phyloP scores from a whole-genome alignment of 2,888 invertebrate genomes.

The Noctua janthe region DNA sequence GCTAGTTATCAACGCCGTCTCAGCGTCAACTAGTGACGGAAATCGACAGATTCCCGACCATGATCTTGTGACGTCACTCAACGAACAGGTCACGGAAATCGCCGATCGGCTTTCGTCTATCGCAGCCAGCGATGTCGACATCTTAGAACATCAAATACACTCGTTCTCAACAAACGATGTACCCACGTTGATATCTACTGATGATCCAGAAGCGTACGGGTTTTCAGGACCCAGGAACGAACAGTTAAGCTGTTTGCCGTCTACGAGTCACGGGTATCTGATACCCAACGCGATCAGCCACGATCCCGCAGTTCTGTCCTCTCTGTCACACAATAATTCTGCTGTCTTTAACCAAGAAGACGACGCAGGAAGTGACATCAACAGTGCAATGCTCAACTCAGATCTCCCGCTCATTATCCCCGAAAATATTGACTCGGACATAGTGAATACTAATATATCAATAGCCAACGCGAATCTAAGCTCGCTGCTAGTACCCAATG shows the following conservation, averaged over 20 bases:
- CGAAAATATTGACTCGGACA: constrained; percentile 84
- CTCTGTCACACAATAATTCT: constrained; percentile 87
- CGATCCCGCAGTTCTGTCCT: constrained; percentile 89
- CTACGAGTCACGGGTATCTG: constrained; percentile 92
- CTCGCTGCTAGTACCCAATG: constrained; percentile 89
- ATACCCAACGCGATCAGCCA: constrained; percentile 91
- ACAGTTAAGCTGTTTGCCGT: constrained; percentile 89
- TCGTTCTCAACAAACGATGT: constrained; percentile 87
- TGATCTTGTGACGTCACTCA: constrained; percentile 86
- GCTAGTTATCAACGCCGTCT: constrained; percentile 83
- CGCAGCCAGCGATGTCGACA: constrained; percentile 81
- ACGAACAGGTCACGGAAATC: constrained; percentile 89
- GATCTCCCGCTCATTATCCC: constrained; percentile 85
- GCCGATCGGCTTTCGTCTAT: constrained; percentile 87
- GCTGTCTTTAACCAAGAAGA: constrained; percentile 86
- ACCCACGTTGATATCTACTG: constrained; percentile 81
- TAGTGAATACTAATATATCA: constrained; percentile 89
- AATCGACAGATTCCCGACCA: constrained; percentile 85
- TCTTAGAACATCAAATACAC: constrained; percentile 82
- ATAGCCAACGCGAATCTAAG: constrained; percentile 92
- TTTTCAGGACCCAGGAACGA: constrained; percentile 82
- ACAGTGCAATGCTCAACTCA: constrained; percentile 75
- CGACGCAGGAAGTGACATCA: constrained; percentile 72
- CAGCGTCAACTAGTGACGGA: constrained; percentile 77
- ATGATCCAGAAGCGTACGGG: constrained; percentile 76